Evolutionary conservation across 2,113 vertebrate species (phyloP).

Genomic region (Tonatia bakeri): DNA sequence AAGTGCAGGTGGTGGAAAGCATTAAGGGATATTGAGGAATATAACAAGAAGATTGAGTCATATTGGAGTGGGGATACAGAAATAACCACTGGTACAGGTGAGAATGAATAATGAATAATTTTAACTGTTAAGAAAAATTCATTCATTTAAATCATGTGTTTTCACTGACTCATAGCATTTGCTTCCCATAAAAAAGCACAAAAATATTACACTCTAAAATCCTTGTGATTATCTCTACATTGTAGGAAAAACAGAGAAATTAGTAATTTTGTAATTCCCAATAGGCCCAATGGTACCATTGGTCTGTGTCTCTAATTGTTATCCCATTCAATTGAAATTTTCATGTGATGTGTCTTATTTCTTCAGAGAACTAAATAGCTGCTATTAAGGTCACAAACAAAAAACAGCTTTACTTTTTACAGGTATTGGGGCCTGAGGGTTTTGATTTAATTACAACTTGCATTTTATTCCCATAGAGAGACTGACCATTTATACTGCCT

Average conservation of each 20-base stretch:
- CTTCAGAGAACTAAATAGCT: not conserved
- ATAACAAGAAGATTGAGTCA: not conserved
- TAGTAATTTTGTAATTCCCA: not conserved
- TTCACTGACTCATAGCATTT: not conserved
- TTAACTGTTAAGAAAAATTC: slow-evolving; percentile 54
- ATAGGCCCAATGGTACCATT: not conserved
- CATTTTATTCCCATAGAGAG: not conserved
- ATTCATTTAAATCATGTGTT: slow-evolving; percentile 47
- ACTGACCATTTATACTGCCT: not conserved
- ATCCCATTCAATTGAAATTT: not conserved
- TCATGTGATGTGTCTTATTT: not conserved
- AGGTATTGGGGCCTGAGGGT: not conserved
- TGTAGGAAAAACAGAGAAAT: not conserved
- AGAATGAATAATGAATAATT: slow-evolving; percentile 46
- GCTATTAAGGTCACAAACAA: not conserved
- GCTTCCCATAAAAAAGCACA: not conserved
- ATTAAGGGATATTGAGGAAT: not conserved
- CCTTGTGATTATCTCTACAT: not conserved
- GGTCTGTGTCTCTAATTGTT: not conserved
- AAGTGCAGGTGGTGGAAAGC: not conserved
- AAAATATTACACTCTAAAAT: slow-evolving; percentile 6
- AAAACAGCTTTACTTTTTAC: not conserved
- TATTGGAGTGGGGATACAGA: not conserved
- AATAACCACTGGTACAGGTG: not conserved
- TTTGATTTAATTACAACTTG: slow-evolving; percentile 12